A percentile compares a stretch with the other conserved stretches of the same genome.
These are phyloP conservation scores for Serinus canaria DNA, from an alignment of 2,113 vertebrate species.

Conservation along the genomic window DNA sequence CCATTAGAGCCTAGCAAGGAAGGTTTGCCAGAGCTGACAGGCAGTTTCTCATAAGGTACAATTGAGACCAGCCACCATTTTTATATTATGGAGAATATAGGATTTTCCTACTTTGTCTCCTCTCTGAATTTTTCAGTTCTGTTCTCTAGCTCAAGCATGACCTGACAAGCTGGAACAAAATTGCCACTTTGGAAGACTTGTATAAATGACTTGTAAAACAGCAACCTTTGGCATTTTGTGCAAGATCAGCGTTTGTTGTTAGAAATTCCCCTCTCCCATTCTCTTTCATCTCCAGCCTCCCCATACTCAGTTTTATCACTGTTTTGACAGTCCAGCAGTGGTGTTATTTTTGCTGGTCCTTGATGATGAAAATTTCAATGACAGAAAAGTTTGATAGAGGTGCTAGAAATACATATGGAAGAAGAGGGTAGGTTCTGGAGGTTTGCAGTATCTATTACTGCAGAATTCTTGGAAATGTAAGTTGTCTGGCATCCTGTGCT, in stretches of 20 bases:
- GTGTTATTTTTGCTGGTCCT: background rate
- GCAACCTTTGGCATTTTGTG: background rate
- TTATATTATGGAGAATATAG: background rate
- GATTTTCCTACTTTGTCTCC: background rate
- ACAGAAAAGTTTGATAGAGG: background rate
- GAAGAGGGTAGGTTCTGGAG: background rate
- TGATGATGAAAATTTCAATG: background rate
- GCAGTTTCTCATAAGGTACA: background rate
- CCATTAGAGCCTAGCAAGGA: background rate
- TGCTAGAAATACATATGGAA: background rate
- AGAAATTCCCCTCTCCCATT: background rate
- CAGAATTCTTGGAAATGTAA: slow-evolving; percentile 4
- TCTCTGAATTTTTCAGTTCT: background rate
- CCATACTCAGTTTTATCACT: background rate
- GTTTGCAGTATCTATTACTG: background rate
- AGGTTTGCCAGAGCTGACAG: background rate
- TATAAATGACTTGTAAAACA: background rate
- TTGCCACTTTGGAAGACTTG: background rate
- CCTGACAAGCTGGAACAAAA: background rate
- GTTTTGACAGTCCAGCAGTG: background rate
- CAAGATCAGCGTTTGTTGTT: background rate
- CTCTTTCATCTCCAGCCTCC: background rate
- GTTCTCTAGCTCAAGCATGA: background rate
- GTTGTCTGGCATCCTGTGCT: background rate
- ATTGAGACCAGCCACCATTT: background rate